A percentile compares a stretch with the other conserved stretches of the same genome.
Evolutionary conservation across 2,797 vertebrate species (phyloP).

Genomic region (Enteromius unitaeniatus): DNA sequence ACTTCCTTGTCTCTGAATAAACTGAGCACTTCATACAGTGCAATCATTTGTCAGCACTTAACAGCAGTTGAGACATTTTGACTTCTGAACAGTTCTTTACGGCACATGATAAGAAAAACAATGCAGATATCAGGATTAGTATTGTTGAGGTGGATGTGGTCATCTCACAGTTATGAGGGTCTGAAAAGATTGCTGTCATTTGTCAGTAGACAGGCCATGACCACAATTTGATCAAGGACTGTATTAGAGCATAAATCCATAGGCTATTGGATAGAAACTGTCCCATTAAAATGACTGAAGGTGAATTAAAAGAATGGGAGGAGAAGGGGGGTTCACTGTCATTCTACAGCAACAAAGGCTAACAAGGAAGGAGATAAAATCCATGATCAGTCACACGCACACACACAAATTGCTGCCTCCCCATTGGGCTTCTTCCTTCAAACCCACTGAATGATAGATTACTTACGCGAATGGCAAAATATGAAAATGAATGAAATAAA

Average conservation of each 20-base stretch:
- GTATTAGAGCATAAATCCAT: conserved; percentile 55
- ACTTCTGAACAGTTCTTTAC: conserved; percentile 73
- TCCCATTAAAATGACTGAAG: conserved; percentile 73
- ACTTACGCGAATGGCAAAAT: neutral
- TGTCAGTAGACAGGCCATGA: conserved; percentile 51
- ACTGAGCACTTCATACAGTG: conserved; percentile 67
- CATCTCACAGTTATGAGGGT: conserved; percentile 29
- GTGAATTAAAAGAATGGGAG: conserved; percentile 59
- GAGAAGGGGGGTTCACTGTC: conserved; percentile 9
- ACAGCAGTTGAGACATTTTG: conserved; percentile 71
- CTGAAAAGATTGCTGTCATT: conserved; percentile 36
- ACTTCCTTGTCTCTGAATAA: conserved; percentile 67
- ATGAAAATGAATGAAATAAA: conserved; percentile 2
- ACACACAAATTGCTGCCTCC: neutral
- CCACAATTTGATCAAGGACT: conserved; percentile 65
- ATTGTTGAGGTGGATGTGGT: conserved; percentile 48
- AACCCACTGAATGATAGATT: neutral
- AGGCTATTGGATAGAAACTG: conserved; percentile 60
- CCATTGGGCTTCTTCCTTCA: neutral
- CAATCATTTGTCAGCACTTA: conserved; percentile 69
- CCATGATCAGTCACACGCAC: conserved; percentile 33
- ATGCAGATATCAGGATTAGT: conserved; percentile 66
- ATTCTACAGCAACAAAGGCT: conserved; percentile 44
- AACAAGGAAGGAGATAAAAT: conserved; percentile 52
- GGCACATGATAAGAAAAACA: conserved; percentile 73